Conservation (phyloP, 2,113 vertebrate species). For the Pholis gunnellus region DNA sequence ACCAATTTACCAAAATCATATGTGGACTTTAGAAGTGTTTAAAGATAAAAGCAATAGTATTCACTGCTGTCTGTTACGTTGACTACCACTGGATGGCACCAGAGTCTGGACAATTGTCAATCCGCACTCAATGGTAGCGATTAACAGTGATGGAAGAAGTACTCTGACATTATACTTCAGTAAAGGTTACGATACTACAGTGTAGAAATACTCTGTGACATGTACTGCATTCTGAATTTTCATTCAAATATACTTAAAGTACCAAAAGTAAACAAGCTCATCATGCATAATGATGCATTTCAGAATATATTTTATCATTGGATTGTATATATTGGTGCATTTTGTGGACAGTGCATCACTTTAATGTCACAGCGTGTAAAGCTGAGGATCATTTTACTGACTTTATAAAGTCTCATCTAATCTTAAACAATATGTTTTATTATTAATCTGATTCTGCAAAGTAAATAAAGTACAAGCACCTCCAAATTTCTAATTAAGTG, state of each 20-base stretch:
- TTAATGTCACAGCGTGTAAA: neutral
- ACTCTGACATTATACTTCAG: neutral
- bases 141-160: too few relatives aligned
- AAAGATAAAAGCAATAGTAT: neutral
- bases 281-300: neutral
- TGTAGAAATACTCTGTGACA: neutral
- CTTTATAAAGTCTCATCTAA: neutral
- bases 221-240: neutral
- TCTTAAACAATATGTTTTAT: neutral
- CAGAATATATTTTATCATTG: neutral
- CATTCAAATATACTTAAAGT: neutral
- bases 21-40: neutral
- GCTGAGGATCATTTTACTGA: neutral
- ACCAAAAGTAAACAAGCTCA: neutral
- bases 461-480: neutral
- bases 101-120: neutral
- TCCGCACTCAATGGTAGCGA: neutral
- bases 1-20: neutral
- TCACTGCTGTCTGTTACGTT: neutral
- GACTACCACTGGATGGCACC: conserved; percentile 36
- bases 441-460: neutral
- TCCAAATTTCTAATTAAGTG: too few relatives aligned
- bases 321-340: neutral
- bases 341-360: neutral
- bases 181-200: neutral